These are phyloP conservation scores for Danio choprae DNA, from an alignment of 2,797 vertebrate genomes.

Conservation along the genomic window DNA sequence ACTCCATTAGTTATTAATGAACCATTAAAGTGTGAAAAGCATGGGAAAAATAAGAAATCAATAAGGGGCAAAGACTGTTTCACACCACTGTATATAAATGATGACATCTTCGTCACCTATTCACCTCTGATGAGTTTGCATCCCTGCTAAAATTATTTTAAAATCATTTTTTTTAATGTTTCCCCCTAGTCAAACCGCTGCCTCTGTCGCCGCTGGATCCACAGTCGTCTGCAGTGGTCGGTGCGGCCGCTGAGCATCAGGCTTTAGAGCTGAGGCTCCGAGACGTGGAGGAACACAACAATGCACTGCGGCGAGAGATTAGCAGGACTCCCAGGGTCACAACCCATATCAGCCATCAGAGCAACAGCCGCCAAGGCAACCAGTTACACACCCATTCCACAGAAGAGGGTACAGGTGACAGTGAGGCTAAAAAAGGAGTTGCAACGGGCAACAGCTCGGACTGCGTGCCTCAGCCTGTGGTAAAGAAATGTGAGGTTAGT, in stretches of 20 bases:
- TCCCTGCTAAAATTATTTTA: too few relatives aligned
- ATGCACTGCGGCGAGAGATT: constrained; percentile 87
- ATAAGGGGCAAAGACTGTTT: too few relatives aligned
- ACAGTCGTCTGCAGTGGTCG: constrained; percentile 81
- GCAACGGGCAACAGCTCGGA: constrained; percentile 88
- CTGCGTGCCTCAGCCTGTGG: constrained; percentile 90
- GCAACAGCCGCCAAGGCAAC: constrained; percentile 74
- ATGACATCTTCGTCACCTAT: too few relatives aligned
- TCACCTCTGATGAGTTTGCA: too few relatives aligned
- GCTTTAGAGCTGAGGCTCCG: constrained; percentile 90
- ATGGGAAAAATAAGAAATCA: too few relatives aligned
- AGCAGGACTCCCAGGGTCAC: constrained; percentile 81
- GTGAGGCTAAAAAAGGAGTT: constrained; percentile 85
- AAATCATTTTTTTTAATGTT: background rate
- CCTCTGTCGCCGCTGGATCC: constrained; percentile 88
- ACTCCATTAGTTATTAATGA: too few relatives aligned
- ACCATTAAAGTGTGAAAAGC: too few relatives aligned
- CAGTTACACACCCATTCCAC: constrained; percentile 88
- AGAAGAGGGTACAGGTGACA: constrained; percentile 92
- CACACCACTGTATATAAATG: too few relatives aligned
- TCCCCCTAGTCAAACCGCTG: constrained; percentile 89
- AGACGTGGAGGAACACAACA: constrained; percentile 95
- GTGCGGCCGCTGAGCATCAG: constrained; percentile 82
- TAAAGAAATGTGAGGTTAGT: constrained; percentile 97
- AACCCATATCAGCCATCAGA: constrained; percentile 50